Base-by-base conservation (phyloP, 1,140 invertebrate species). In the Caenorhabditis remanei region DNA sequence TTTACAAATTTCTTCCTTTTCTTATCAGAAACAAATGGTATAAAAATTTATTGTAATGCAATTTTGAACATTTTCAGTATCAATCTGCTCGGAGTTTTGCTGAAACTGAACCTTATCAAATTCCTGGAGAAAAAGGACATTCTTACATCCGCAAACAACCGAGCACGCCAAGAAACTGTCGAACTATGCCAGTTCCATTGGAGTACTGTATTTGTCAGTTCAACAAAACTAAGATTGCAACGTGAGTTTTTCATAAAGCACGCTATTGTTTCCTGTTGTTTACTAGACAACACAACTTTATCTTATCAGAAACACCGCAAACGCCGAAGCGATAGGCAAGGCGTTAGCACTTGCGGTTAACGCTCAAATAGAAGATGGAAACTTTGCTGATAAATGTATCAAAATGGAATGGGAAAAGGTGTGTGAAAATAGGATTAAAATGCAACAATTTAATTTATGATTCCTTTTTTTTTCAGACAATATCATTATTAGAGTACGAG, bases 121-220 rank as follows among this genome's bases (percentile, higher is more conserved):
- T 86, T 58, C 65, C 63, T 11, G 85, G 50, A 24, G 79, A 87
- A 13, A 83, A 65, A 83, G 75, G 75, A n/a, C 6, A 67, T 40
- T 87, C 86, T 14, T 83, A 79, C n/a, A 48, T 87, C 13, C 50
- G 86, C 24, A 61, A 50, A 65, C 86, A 87, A n/a, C 58, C 67
- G n/a, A 8, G 32, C 16, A 24, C 46, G 7, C 50, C 75, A 3
- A 46, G 86, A 75, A 83, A 43, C 9, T 87, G 86, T 63, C 41
- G 40, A 14, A 87, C 21, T 13, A n/a, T 87, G 21, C 79, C 71
- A 21, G 55, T 87, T 19, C 75, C 75, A 6, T 43, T 87, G 9
- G 43, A 71, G 19, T 87, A 87, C 43, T 87, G 86, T 67, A 82
- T 87, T n/a, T 87, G 86, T 82, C 65, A 87, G 16, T 83, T 87